Evolutionary conservation across 2,113 vertebrate genomes (phyloP).

Genomic region (Phyllostomus discolor): DNA sequence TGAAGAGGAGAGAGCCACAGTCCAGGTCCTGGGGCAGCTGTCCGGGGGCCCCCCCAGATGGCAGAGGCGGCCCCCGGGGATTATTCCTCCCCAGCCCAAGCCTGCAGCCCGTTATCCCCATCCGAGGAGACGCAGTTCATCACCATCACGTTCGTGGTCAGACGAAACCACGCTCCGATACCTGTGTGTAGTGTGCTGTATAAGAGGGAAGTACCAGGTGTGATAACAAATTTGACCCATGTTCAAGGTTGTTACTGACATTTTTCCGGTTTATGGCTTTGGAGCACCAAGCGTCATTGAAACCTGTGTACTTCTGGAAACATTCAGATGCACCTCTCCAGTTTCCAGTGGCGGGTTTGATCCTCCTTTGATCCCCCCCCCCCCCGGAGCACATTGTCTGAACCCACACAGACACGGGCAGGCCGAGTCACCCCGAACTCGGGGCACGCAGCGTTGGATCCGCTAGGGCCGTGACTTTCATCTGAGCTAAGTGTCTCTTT

Average conservation of each 20-base stretch:
- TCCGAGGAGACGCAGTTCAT: not conserved
- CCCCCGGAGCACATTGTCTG: not conserved
- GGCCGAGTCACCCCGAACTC: not conserved
- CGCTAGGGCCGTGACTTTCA: conserved; percentile 26
- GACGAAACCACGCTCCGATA: not conserved
- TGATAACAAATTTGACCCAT: not conserved
- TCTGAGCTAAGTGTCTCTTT: conserved; percentile 20
- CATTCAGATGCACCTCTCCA: not conserved
- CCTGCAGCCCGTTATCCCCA: not conserved
- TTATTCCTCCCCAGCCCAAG: not conserved
- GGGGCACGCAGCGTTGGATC: not conserved
- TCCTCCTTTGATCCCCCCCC: not conserved
- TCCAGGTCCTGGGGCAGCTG: no score
- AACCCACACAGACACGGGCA: not conserved
- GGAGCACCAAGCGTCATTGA: not conserved
- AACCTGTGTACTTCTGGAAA: not conserved
- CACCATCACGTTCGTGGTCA: not conserved
- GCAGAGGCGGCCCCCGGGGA: not conserved
- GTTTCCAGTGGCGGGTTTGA: not conserved
- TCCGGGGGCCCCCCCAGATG: no score
- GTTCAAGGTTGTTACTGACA: not conserved
- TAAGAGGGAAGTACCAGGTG: not conserved
- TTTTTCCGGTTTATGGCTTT: not conserved
- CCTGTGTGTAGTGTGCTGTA: not conserved
- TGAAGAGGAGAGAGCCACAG: not conserved